Percentiles rank a stretch among this genome's conserved stretches.
phyloP scores from a whole-genome alignment of 2,888 invertebrate genomes.

The Petrolisthes cinctipes region DNA sequence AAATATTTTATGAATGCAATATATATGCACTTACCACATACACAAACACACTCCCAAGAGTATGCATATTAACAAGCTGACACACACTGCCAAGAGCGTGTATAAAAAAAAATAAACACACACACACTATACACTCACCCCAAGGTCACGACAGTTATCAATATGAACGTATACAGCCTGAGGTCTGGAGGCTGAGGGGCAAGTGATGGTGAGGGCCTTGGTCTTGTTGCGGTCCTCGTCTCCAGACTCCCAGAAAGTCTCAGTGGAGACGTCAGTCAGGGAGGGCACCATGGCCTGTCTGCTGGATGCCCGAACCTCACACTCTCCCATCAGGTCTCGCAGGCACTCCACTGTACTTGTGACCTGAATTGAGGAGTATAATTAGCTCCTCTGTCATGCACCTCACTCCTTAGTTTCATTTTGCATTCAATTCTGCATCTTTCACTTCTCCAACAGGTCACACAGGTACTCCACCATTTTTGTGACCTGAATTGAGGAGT shows the following conservation, averaged over 20 bases:
- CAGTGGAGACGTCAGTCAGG: constrained; percentile 92
- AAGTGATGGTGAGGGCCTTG: constrained; percentile 82
- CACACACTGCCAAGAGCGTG: neutral
- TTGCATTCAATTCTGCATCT: constrained; percentile 75
- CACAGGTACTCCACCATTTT: constrained; percentile 78
- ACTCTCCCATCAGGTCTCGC: constrained; percentile 80
- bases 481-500: constrained; percentile 68
- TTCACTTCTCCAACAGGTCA: constrained; percentile 82
- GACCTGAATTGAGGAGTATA: constrained; percentile 66
- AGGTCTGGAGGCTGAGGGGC: constrained; percentile 79
- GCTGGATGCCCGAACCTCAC: constrained; percentile 90
- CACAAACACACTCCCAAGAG: too few species aligned
- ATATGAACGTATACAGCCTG: constrained; percentile 88
- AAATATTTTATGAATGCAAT: too few species aligned
- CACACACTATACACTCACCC: constrained; percentile 68
- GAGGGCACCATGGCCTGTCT: constrained; percentile 94
- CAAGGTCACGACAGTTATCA: constrained; percentile 93
- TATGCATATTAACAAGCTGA: too few species aligned
- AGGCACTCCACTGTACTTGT: constrained; percentile 77
- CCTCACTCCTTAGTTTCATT: too few species aligned
- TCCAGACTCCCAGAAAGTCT: constrained; percentile 99
- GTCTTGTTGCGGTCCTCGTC: constrained; percentile 94
- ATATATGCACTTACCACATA: too few species aligned
- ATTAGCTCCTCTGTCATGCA: constrained; percentile 5
- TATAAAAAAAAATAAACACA: neutral